Evolutionary conservation across 2,113 vertebrate species (phyloP), one percentile per base, ranked within the genome.

Genomic region (Nothocercus nigrocapillus): DNA sequence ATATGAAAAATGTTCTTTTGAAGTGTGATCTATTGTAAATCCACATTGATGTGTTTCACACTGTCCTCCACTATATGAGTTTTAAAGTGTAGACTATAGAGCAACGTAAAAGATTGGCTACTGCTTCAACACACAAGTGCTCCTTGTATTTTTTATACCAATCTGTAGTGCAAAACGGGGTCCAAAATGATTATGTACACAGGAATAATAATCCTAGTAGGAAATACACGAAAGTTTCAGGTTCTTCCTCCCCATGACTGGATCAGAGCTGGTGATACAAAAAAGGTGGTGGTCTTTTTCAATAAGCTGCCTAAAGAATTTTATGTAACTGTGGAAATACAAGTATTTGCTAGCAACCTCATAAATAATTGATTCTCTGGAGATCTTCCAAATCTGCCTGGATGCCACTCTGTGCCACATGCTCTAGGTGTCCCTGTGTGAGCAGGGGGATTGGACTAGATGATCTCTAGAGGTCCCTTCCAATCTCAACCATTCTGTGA

Each of bases 301-400:
- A 34, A 20, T 13, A n/a, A 62, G n/a, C 36, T 54, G 27, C 67
- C 79, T 82, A 49, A 77, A 38, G 47, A 15, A 79, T 54, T 85
- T 36, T 51, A 61, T 12, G 0, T 4, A 75, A 70, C 30, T 69
- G 40, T 67, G 64, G 70, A 93, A 34, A 12, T 42, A 49, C 11
- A 85, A 94, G 32, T 94, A 95, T 94, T 93, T 96, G 93, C 70
- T 45, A 11, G 3, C 34, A 85, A 85, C 24, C 90, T 86, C 70
- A 84, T 82, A 54, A 94, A 93, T 92, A 89, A 96, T 45, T 87
- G 83, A 90, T 36, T 36, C 36, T 36, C 36, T 36, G 36, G 36
- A 36, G 36, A 36, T 36, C 36, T 36, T 36, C 36, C 36, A 36
- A 36, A 36, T 36, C 36, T 36, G 36, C 36, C 36, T 36, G 36